Conservation (phyloP, 2,888 invertebrate genomes). For the Taenaris catops region DNA sequence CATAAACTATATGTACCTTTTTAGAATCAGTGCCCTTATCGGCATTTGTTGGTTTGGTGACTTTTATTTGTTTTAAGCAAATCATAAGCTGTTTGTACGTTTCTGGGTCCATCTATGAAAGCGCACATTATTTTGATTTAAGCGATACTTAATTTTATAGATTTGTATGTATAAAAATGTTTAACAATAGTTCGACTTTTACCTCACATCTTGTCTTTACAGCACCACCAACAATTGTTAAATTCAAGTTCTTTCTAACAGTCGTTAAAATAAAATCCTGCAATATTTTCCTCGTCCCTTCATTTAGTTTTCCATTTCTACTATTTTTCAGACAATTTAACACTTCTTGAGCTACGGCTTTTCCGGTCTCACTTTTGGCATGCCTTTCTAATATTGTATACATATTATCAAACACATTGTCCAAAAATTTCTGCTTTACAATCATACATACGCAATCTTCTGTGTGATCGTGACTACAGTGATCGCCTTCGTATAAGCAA, state of each 20-base stretch:
- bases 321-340: constrained; percentile 47
- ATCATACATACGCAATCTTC: constrained; percentile 54
- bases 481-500: constrained; percentile 38
- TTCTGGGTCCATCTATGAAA: constrained; percentile 53
- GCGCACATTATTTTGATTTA: too few relatives aligned
- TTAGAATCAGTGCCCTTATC: constrained; percentile 47
- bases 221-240: constrained; percentile 66
- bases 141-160: not conserved
- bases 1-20: too few relatives aligned
- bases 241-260: constrained; percentile 58
- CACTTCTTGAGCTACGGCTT: constrained; percentile 48
- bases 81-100: constrained; percentile 56
- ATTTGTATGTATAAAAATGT: too few relatives aligned
- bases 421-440: constrained; percentile 54
- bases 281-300: constrained; percentile 42
- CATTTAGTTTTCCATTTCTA: constrained; percentile 57
- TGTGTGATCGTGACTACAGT: constrained; percentile 39
- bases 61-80: constrained; percentile 49
- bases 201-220: constrained; percentile 71
- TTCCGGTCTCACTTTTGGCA: constrained; percentile 42
- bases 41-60: constrained; percentile 33
- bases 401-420: constrained; percentile 70
- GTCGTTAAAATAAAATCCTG: constrained; percentile 54
- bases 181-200: constrained; percentile 9
- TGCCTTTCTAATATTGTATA: constrained; percentile 53